A percentile compares a stretch with the other conserved stretches of the same genome.
phyloP scores from a whole-genome alignment of 1,140 invertebrate species.

The Belonocnema kinseyi region DNA sequence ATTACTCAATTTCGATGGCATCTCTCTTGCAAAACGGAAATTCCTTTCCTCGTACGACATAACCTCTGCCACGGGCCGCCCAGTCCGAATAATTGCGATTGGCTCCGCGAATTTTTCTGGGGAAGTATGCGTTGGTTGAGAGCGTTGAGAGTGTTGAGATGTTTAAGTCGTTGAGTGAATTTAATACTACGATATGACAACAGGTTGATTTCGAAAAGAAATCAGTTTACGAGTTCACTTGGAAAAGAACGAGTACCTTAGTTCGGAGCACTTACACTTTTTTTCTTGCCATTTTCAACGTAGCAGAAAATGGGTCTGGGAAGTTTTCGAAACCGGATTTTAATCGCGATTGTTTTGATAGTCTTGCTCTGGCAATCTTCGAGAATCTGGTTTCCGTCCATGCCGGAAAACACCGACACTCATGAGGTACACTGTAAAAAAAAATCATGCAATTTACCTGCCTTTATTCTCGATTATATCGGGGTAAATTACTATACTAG shows the following conservation, averaged over 20 bases:
- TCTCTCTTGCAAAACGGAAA: not conserved
- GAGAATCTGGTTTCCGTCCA: not conserved
- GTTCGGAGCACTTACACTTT: not conserved
- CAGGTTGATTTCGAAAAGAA: not conserved
- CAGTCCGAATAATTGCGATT: not conserved
- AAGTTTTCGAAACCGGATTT: constrained; percentile 8
- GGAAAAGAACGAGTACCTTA: not conserved
- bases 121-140: constrained; percentile 4
- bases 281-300: not conserved
- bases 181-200: not conserved
- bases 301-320: not conserved
- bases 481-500: no score
- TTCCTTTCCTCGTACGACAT: not conserved
- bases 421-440: not conserved
- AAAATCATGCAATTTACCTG: no score
- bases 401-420: not conserved
- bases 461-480: no score
- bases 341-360: constrained; percentile 11
- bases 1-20: not conserved
- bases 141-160: not conserved
- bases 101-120: not conserved
- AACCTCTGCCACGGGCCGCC: not conserved
- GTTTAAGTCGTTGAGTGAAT: not conserved
- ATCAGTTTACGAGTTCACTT: not conserved
- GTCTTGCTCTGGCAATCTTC: constrained; percentile 6